Percentiles rank a stretch among this genome's conserved stretches.
Conservation (phyloP, 2,888 invertebrate genomes). For the Morpho helenor region DNA sequence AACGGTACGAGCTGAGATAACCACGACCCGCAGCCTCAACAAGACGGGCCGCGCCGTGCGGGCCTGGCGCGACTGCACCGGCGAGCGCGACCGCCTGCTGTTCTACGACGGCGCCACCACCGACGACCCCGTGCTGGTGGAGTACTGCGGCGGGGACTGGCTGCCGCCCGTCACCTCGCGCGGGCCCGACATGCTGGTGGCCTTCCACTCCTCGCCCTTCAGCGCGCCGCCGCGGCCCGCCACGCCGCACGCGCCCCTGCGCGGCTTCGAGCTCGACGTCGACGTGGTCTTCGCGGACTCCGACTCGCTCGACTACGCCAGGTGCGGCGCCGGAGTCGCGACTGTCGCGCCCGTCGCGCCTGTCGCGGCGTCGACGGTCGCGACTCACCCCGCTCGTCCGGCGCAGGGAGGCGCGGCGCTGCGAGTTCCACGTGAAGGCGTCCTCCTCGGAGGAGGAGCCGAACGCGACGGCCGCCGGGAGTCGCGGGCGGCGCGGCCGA, state of each 20-base stretch:
- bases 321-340: conserved; percentile 36
- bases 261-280: conserved; percentile 90
- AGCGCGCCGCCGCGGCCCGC: conserved; percentile 85
- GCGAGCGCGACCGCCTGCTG: conserved; percentile 89
- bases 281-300: conserved; percentile 93
- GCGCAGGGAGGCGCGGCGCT: conserved; percentile 75
- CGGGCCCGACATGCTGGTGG: conserved; percentile 91
- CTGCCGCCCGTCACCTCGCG: conserved; percentile 85
- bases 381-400: background rate
- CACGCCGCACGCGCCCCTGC: conserved; percentile 82
- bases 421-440: conserved; percentile 88
- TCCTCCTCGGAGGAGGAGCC: conserved; percentile 81
- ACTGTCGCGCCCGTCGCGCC: background rate
- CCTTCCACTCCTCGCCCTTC: conserved; percentile 91
- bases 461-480: conserved; percentile 55
- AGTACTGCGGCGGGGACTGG: conserved; percentile 94
- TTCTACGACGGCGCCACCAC: conserved; percentile 92
- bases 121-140: conserved; percentile 90
- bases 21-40: conserved; percentile 72
- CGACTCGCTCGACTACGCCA: conserved; percentile 90
- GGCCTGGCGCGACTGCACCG: conserved; percentile 91
- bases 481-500: conserved; percentile 83
- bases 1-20: no score
- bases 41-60: conserved; percentile 85
- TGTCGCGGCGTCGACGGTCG: background rate